phyloP scores from a whole-genome alignment of 1,140 invertebrate genomes.

The Cepaea nemoralis region DNA sequence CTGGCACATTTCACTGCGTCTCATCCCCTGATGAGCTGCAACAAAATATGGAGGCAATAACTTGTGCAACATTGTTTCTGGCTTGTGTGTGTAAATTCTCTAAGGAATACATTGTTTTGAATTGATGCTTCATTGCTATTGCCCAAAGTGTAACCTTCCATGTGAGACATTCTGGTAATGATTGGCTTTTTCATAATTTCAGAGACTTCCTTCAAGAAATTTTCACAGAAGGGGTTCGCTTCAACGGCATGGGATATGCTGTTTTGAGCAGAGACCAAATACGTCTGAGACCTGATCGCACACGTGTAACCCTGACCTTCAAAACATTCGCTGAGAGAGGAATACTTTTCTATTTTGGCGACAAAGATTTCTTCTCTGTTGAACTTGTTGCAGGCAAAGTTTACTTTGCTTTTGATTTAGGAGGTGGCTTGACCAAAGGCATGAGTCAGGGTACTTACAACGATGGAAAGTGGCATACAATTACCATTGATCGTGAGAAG shows the following conservation, averaged over 20 bases:
- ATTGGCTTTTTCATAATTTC: slow-evolving; percentile 36
- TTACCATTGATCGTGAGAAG: slow-evolving; percentile 80
- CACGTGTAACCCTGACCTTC: slow-evolving; percentile 82
- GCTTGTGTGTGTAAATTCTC: too few relatives aligned
- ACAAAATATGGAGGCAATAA: too few relatives aligned
- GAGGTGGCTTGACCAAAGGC: slow-evolving; percentile 78
- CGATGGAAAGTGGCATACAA: slow-evolving; percentile 88
- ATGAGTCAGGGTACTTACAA: slow-evolving; percentile 75
- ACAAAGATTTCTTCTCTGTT: slow-evolving; percentile 84
- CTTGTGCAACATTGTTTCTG: too few relatives aligned
- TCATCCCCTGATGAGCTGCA: too few relatives aligned
- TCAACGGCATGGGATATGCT: slow-evolving; percentile 88
- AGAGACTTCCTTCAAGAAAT: slow-evolving; percentile 56
- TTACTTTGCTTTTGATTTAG: slow-evolving; percentile 78
- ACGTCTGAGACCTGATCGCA: slow-evolving; percentile 74
- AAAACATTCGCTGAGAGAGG: slow-evolving; percentile 89
- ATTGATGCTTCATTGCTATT: too few relatives aligned
- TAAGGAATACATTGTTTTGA: too few relatives aligned
- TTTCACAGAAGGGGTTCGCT: slow-evolving; percentile 73
- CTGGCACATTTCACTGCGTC: too few relatives aligned
- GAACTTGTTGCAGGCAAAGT: slow-evolving; percentile 84
- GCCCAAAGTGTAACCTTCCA: too few relatives aligned
- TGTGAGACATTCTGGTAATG: too few relatives aligned
- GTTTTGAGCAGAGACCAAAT: slow-evolving; percentile 76
- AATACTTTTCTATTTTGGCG: slow-evolving; percentile 89